phyloP scores from a whole-genome alignment of 2,888 invertebrate genomes.

The Chloroclysta siterata region DNA sequence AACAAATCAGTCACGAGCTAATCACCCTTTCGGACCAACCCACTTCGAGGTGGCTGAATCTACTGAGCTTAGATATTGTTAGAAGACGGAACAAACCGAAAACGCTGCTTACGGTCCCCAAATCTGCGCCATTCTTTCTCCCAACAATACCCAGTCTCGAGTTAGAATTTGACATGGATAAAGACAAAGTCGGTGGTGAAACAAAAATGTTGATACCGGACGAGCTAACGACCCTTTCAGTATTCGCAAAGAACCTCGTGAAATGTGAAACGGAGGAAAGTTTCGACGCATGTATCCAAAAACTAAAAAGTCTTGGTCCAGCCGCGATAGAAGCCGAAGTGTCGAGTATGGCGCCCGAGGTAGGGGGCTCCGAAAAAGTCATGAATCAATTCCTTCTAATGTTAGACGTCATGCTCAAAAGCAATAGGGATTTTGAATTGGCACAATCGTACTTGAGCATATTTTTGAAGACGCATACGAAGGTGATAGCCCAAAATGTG shows the following conservation, averaged over 20 bases:
- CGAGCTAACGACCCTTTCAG: conserved; percentile 87
- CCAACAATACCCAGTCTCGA: conserved; percentile 94
- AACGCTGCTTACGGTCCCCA: conserved; percentile 91
- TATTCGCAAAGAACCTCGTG: conserved; percentile 87
- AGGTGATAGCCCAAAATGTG: conserved; percentile 82
- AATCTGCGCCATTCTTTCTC: conserved; percentile 97
- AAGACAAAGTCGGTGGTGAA: conserved; percentile 65
- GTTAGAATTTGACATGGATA: conserved; percentile 90
- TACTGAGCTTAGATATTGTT: conserved; percentile 93
- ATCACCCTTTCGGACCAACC: conserved; percentile 94
- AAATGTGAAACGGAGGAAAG: conserved; percentile 76
- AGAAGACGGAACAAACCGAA: conserved; percentile 96
- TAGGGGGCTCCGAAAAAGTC: conserved; percentile 88
- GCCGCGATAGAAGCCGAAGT: conserved; percentile 95
- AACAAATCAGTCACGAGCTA: conserved; percentile 90
- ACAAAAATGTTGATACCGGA: conserved; percentile 85
- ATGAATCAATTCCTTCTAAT: conserved; percentile 92
- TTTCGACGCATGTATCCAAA: conserved; percentile 85
- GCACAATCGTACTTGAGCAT: conserved; percentile 95
- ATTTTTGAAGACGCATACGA: conserved; percentile 93
- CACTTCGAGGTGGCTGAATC: conserved; percentile 95
- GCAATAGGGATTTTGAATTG: conserved; percentile 94
- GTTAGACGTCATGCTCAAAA: conserved; percentile 88
- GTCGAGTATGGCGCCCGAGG: conserved; percentile 89
- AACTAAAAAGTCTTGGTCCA: conserved; percentile 89